Evolutionary conservation across 1,140 invertebrate genomes (phyloP).

Genomic region (Pantala flavescens): DNA sequence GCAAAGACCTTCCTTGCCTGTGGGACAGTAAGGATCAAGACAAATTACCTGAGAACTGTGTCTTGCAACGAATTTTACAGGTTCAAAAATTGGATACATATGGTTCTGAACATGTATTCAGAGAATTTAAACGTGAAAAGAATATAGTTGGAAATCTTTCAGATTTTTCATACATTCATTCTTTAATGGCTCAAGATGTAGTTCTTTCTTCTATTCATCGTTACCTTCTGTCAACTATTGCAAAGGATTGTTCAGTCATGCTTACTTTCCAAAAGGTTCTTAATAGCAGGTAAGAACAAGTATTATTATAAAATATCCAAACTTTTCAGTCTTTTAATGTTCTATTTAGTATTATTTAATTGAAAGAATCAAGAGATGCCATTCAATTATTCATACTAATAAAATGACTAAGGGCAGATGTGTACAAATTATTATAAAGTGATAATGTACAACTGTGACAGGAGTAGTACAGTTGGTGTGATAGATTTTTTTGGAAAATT

Average conservation of each 20-base stretch:
- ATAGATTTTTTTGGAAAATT: too few relatives aligned
- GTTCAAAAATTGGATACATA: conserved; percentile 30
- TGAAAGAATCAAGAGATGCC: too few relatives aligned
- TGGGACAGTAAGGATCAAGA: conserved; percentile 17
- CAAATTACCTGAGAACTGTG: conserved; percentile 29
- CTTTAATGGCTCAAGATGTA: conserved; percentile 11
- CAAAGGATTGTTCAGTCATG: conserved; percentile 47
- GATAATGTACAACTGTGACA: too few relatives aligned
- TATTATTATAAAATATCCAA: too few relatives aligned
- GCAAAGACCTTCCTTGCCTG: conserved; percentile 3
- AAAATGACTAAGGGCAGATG: too few relatives aligned
- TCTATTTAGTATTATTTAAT: too few relatives aligned
- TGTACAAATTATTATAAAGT: too few relatives aligned
- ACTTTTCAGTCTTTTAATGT: too few relatives aligned
- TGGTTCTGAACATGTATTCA: conserved; percentile 27
- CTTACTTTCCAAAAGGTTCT: conserved; percentile 34
- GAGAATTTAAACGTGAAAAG: conserved; percentile 26
- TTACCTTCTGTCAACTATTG: conserved; percentile 41
- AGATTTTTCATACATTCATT: not conserved
- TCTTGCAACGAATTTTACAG: conserved; percentile 29
- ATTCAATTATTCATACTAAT: too few relatives aligned
- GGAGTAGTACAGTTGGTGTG: too few relatives aligned
- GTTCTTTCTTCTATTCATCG: conserved; percentile 32
- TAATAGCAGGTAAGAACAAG: not conserved
- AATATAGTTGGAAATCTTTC: not conserved